phyloP scores from a whole-genome alignment of 2,113 vertebrate genomes.

The Colius striatus region DNA sequence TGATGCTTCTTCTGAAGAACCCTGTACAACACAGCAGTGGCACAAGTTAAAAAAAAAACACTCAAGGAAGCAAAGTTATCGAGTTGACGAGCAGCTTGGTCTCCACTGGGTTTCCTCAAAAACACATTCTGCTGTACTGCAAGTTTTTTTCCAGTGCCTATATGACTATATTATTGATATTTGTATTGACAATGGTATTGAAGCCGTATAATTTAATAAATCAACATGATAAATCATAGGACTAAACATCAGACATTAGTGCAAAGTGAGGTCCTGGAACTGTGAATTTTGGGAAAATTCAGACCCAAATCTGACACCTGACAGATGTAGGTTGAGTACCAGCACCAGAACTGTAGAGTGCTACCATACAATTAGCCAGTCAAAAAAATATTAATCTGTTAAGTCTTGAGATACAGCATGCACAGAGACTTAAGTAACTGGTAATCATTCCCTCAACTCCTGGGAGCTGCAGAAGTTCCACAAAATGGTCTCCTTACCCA shows the following conservation, averaged over 20 bases:
- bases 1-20: constrained; percentile 98
- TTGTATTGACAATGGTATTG: neutral
- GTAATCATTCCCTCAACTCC: neutral
- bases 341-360: neutral
- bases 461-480: neutral
- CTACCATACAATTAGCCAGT: neutral
- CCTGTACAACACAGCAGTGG: constrained; percentile 75
- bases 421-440: neutral
- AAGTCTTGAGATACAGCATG: neutral
- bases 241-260: neutral
- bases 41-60: neutral
- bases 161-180: neutral
- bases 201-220: neutral
- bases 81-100: neutral
- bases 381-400: neutral
- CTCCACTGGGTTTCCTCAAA: neutral
- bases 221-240: neutral
- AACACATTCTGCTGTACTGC: rapidly evolving
- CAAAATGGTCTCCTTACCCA: neutral
- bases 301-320: neutral
- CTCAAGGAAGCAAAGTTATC: constrained; percentile 34
- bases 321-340: neutral
- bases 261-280: neutral
- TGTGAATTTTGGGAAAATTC: neutral
- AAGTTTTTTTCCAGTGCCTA: neutral